Conservation (phyloP, 2,888 invertebrate species). For the Psylliodes chrysocephalus region DNA sequence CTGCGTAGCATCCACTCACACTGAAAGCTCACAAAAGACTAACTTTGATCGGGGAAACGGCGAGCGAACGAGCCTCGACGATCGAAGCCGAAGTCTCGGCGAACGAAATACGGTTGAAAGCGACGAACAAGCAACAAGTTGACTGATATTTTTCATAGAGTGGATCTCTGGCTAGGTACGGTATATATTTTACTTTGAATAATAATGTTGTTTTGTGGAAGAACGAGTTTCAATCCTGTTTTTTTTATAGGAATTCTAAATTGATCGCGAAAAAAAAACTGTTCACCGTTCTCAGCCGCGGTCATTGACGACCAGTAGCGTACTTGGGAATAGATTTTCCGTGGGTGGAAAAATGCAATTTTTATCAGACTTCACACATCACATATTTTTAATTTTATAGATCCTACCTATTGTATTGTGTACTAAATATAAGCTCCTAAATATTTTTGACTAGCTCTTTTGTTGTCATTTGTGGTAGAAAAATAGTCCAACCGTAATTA, state of each 20-base stretch:
- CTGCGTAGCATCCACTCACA: constrained; percentile 38
- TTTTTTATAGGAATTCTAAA: constrained; percentile 32
- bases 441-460: too few relatives aligned
- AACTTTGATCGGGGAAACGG: constrained; percentile 40
- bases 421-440: too few relatives aligned
- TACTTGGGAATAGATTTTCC: too few relatives aligned
- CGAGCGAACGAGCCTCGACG: constrained; percentile 21
- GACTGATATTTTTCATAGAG: constrained; percentile 47
- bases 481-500: too few relatives aligned
- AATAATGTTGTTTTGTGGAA: constrained; percentile 43
- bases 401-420: too few relatives aligned
- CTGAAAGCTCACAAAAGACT: constrained; percentile 45
- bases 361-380: too few relatives aligned
- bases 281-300: constrained; percentile 29
- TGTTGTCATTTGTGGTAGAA: too few relatives aligned
- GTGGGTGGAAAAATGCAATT: too few relatives aligned
- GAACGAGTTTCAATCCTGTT: constrained; percentile 42
- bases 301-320: constrained; percentile 24
- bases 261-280: constrained; percentile 33
- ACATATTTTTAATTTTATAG: too few relatives aligned
- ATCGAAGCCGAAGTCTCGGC: constrained; percentile 23
- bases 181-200: constrained; percentile 42
- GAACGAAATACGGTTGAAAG: constrained; percentile 38
- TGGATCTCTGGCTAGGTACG: constrained; percentile 31
- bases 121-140: constrained; percentile 47